Percentiles rank a stretch among this genome's conserved stretches.
Evolutionary conservation across 2,797 vertebrate species (phyloP).

Genomic region (Natrix natrix): DNA sequence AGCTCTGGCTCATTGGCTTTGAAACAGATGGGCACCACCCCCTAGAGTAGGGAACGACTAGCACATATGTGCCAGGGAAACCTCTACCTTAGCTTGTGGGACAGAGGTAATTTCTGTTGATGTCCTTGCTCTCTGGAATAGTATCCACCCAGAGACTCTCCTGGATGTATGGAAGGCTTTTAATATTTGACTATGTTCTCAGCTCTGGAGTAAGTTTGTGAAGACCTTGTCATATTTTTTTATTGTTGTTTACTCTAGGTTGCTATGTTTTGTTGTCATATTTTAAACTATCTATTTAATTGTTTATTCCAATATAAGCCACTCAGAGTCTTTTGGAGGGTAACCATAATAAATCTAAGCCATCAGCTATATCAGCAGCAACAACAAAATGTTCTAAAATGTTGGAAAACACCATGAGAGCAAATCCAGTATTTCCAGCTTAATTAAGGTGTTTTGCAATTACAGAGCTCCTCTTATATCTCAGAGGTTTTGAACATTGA

Average conservation of each 20-base stretch:
- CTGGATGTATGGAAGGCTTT: neutral
- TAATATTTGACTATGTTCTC: neutral
- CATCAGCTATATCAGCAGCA: neutral
- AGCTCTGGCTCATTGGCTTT: no score
- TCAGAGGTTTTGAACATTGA: slow-evolving; percentile 13
- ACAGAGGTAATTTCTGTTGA: neutral
- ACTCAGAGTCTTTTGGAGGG: neutral
- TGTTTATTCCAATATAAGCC: neutral
- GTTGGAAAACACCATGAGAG: slow-evolving; percentile 35
- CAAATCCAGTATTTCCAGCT: slow-evolving; percentile 38
- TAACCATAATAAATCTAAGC: neutral
- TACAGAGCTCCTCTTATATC: slow-evolving; percentile 50
- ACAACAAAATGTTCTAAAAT: slow-evolving; percentile 4
- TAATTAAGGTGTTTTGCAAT: slow-evolving; percentile 53
- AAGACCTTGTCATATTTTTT: neutral
- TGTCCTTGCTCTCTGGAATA: neutral
- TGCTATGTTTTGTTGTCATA: neutral
- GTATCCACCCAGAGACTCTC: neutral
- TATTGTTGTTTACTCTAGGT: neutral
- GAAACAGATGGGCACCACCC: no score
- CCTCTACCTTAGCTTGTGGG: neutral
- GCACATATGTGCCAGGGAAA: no score
- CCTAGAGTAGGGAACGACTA: no score
- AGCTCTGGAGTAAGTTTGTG: neutral
- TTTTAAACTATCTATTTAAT: neutral